phyloP scores from a whole-genome alignment of 2,888 invertebrate species.

The Pammene aurita region DNA sequence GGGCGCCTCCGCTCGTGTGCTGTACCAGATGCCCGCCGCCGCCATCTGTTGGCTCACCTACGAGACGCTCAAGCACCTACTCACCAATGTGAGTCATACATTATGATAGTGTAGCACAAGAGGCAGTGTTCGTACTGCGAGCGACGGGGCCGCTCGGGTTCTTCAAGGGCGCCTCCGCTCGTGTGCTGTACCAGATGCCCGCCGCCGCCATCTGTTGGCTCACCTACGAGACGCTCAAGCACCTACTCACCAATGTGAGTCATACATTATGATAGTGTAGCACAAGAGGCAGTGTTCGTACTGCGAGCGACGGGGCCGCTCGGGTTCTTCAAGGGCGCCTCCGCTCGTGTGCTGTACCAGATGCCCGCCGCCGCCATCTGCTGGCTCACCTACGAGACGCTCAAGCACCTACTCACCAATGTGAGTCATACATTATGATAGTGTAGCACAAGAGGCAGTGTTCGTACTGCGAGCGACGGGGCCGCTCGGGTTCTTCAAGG shows the following conservation, averaged over 20 bases:
- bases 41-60: constrained; percentile 99
- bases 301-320: constrained; percentile 86
- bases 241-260: no score
- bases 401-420: constrained; percentile 85
- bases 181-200: constrained; percentile 98
- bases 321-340: constrained; percentile 94
- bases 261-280: no score
- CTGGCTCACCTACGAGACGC: constrained; percentile 99
- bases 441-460: no score
- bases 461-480: constrained; percentile 54
- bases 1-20: constrained; percentile 92
- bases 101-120: no score
- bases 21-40: constrained; percentile 99
- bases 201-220: constrained; percentile 99
- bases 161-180: constrained; percentile 88
- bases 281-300: constrained; percentile 85
- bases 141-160: no score
- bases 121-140: constrained; percentile 55
- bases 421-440: constrained; percentile 48
- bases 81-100: constrained; percentile 57
- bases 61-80: constrained; percentile 93
- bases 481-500: constrained; percentile 69
- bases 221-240: constrained; percentile 70
- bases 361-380: constrained; percentile 99
- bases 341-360: constrained; percentile 95